phyloP scores from a whole-genome alignment of 2,888 invertebrate genomes.

The Chaitophorus viminalis region DNA sequence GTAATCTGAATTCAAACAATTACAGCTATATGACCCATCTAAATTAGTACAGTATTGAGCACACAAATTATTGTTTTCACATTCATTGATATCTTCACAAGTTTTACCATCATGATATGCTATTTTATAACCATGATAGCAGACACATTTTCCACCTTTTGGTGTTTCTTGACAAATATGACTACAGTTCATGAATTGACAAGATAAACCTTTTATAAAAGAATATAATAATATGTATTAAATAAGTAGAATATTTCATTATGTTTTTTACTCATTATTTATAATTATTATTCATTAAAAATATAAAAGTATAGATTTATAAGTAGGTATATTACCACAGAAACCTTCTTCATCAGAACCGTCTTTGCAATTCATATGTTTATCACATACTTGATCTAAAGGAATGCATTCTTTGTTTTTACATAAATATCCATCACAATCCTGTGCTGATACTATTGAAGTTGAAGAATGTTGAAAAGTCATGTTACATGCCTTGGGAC shows the following conservation, averaged over 20 bases:
- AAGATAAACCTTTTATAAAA: conserved; percentile 30
- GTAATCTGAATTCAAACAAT: conserved; percentile 73
- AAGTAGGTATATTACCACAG: conserved; percentile 69
- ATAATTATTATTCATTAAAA: neutral
- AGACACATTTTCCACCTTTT: conserved; percentile 75
- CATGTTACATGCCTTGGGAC: conserved; percentile 64
- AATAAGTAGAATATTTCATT: neutral
- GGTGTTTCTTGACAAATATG: conserved; percentile 70
- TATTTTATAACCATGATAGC: conserved; percentile 73
- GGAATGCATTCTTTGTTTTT: conserved; percentile 75
- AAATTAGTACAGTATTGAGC: conserved; percentile 75
- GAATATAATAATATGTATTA: neutral
- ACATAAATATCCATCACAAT: conserved; percentile 67
- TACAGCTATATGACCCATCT: conserved; percentile 72
- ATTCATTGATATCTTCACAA: conserved; percentile 81
- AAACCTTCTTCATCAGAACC: conserved; percentile 77
- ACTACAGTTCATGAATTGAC: conserved; percentile 63
- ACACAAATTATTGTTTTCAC: conserved; percentile 72
- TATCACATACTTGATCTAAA: conserved; percentile 74
- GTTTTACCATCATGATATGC: conserved; percentile 69
- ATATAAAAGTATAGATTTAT: conserved; percentile 1
- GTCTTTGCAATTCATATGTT: conserved; percentile 74
- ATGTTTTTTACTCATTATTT: neutral
- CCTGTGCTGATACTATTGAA: conserved; percentile 17
- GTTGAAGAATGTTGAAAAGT: neutral